Percentiles rank a stretch among this genome's conserved stretches.
phyloP scores from a whole-genome alignment of 2,888 invertebrate genomes.

The Oscheius sp. region DNA sequence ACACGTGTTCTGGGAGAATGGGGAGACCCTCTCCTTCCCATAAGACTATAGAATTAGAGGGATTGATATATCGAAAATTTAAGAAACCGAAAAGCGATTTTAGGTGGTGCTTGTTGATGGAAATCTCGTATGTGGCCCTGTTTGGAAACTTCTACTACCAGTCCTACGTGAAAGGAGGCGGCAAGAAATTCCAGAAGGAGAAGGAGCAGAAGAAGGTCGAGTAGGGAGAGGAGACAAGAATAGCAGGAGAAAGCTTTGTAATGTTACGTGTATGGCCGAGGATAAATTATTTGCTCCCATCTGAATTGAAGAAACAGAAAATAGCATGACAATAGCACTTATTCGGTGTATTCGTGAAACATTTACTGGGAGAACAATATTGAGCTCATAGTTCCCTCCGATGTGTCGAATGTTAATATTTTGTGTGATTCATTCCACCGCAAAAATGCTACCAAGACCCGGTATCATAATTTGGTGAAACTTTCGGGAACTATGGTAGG shows the following conservation, averaged over 20 bases:
- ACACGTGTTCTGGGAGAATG: not conserved
- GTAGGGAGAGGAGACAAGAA: not conserved
- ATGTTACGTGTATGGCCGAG: too few species aligned
- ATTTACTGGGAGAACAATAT: too few species aligned
- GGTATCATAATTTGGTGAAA: too few species aligned
- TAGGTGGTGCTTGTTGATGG: slow-evolving; percentile 59
- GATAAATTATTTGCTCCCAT: too few species aligned
- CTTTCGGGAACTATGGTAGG: too few species aligned
- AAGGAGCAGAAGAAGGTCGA: slow-evolving; percentile 42
- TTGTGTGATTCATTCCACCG: too few species aligned
- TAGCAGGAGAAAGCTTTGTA: not conserved
- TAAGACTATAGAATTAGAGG: not conserved
- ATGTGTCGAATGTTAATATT: too few species aligned
- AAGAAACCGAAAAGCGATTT: slow-evolving; percentile 37
- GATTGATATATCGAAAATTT: not conserved
- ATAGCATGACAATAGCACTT: too few species aligned
- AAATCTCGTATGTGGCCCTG: slow-evolving; percentile 67
- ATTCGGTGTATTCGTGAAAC: too few species aligned
- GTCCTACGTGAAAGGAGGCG: slow-evolving; percentile 63
- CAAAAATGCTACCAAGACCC: too few species aligned
- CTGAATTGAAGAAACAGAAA: too few species aligned
- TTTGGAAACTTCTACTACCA: slow-evolving; percentile 72
- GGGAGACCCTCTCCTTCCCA: not conserved
- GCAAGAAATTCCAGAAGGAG: slow-evolving; percentile 61
- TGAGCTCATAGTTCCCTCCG: too few species aligned